Conservation (phyloP, 2,797 vertebrate genomes). For the Enteromius paludinosus region DNA sequence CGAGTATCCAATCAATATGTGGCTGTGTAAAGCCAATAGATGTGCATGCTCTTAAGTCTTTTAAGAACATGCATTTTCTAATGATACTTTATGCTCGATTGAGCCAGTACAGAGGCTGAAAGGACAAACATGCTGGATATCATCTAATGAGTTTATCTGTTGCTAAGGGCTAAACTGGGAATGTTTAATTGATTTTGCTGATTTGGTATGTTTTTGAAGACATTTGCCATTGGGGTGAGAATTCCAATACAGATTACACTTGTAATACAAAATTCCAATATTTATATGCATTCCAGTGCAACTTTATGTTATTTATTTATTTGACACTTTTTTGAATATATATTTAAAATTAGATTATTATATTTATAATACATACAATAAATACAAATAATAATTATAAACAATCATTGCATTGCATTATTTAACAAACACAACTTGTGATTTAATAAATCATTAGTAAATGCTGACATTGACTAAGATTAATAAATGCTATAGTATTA, state of each 20-base stretch:
- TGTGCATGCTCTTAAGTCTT: conserved; percentile 3
- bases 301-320: not conserved
- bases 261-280: not conserved
- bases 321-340: no score
- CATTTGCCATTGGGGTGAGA: not conserved
- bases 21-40: not conserved
- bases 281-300: not conserved
- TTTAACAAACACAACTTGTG: no score
- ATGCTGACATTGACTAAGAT: no score
- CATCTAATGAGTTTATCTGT: not conserved
- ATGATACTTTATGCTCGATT: not conserved
- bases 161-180: not conserved
- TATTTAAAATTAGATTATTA: no score
- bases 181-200: conserved; percentile 3
- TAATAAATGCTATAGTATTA: no score
- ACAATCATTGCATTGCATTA: no score
- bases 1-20: conserved; percentile 25
- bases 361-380: no score
- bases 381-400: no score
- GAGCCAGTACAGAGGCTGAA: not conserved
- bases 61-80: not conserved
- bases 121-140: not conserved
- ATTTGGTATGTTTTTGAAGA: not conserved
- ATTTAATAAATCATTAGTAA: no score
- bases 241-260: not conserved